Base-by-base conservation (phyloP, 2,797 vertebrate species). In the Muraenolepis orangiensis region DNA sequence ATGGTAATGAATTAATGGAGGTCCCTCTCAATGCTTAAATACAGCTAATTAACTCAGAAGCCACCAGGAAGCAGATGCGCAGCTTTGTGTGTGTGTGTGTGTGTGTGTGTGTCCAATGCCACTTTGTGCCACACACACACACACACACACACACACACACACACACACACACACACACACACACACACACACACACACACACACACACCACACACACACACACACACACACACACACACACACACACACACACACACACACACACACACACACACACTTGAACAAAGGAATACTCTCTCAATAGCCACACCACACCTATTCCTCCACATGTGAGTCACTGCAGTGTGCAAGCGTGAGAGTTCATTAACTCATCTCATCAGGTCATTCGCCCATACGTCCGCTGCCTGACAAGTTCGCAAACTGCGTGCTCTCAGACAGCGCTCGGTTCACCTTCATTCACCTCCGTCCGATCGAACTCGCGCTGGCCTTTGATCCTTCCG, bases 1-100 rank as follows among this genome's bases (percentile, higher is more conserved):
- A 86, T 90, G 89, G 92, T 89, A 85, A 92, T 93, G 92, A 92
- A 94, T 94, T 95, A 94, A 94, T 92, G 92, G 92, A 83, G 77
- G 85, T 88, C 87, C 88, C 82, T 83, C 85, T 85, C 86, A 81
- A 87, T 89, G 87, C 81, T 85, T 91, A 84, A 89, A 91, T 82
- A 78, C 73, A 90, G 80, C 91, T 92, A 91, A 94, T 89, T 85
- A 88, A 87, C 85, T 81, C 81, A 84, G 89, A 82, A 80, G 84
- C 82, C 72, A 80, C 76, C 78, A 71, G 80, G 81, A 88, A 87
- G 86, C 87, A 88, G 84, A 89, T 82, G 80, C 81, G 82, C 80
- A 75, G 67, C 84, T 76, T 80, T 78, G 66, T 70, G 72, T 81
- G 83, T n/a, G 51, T 23, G 51, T n/a, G 51, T 11, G 51, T 23